Evolutionary conservation across 2,888 invertebrate genomes (phyloP).

Genomic region (Troilus luridus): DNA sequence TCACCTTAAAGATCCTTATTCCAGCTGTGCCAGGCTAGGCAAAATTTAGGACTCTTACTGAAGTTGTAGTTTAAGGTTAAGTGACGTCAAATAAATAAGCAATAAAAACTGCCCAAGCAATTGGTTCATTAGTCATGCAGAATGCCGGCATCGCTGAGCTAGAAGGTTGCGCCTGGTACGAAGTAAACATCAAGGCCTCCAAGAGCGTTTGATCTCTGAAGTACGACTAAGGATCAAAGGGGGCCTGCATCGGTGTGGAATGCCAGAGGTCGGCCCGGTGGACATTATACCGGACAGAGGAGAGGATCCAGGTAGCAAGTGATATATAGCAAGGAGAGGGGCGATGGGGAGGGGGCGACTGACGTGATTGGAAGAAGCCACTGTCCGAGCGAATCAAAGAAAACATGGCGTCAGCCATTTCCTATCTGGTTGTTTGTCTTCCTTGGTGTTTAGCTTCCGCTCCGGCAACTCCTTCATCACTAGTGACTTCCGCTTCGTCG

Average conservation of each 20-base stretch:
- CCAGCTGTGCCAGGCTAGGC: too few species aligned
- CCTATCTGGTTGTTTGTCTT: constrained; percentile 46
- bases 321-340: not conserved
- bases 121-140: not conserved
- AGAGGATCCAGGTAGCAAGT: constrained; percentile 19
- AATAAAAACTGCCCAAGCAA: not conserved
- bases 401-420: constrained; percentile 33
- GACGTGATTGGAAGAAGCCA: constrained; percentile 26
- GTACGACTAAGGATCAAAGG: not conserved
- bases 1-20: too few species aligned
- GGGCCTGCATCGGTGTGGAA: not conserved
- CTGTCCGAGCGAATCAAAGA: constrained; percentile 15
- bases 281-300: not conserved
- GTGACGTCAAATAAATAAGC: too few species aligned
- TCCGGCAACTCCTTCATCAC: constrained; percentile 38
- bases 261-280: not conserved
- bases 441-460: constrained; percentile 41
- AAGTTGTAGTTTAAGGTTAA: too few species aligned
- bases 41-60: too few species aligned
- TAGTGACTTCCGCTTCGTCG: constrained; percentile 12
- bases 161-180: not conserved
- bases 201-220: not conserved
- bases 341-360: not conserved
- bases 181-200: not conserved
- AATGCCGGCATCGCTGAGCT: not conserved